Base-by-base conservation (phyloP, 2,888 invertebrate species). In the Morpho achilles region DNA sequence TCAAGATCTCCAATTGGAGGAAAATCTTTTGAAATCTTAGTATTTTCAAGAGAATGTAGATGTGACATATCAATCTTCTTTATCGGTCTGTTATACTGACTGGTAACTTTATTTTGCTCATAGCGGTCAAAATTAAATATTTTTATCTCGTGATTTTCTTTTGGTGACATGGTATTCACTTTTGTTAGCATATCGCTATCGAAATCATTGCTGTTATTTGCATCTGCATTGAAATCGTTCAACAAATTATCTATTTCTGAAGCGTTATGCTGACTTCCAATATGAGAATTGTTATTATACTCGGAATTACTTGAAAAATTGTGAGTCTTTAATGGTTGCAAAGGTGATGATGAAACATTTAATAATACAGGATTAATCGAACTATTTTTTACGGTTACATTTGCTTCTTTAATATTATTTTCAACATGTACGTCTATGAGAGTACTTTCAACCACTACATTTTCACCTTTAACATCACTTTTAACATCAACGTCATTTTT, bases 91-190 rank as follows among this genome's bases (percentile, higher is more conserved):
- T 75, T 73, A 66, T 74, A 84, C 62, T 87, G 82, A 68, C 70
- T 76, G 59, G 76, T 69, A 47, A 82, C 68, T 73, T 88, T 89
- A 58, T 75, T 87, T 69, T 89, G 89, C 73, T 91, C 91, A 60
- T 91, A 91, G n/a, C 84, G 82, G 72, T 91, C 91, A 56, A 91
- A 91, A 67, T 91, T 91, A 68, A 91, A 91, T 75, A 91, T 87
- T 78, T 91, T 89, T 22, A 91, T 82, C 46, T 86, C 84, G 53
- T 87, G 74, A 60, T 74, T 81, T 67, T 85, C 82, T 16, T 76
- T 79, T 8, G 82, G 75, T 10, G 77, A 75, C 32, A 70, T 57
- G 44, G 64, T 69, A 42, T 79, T 75, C 42, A 64, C 70, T 60
- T 78, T 77, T 50, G 75, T 77, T 2, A 63, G 62, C 39, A 62